A percentile compares a stretch with the other conserved stretches of the same genome.
These are phyloP conservation scores for Doris montereyensis DNA, from an alignment of 2,888 invertebrate genomes.

Conservation along the genomic window DNA sequence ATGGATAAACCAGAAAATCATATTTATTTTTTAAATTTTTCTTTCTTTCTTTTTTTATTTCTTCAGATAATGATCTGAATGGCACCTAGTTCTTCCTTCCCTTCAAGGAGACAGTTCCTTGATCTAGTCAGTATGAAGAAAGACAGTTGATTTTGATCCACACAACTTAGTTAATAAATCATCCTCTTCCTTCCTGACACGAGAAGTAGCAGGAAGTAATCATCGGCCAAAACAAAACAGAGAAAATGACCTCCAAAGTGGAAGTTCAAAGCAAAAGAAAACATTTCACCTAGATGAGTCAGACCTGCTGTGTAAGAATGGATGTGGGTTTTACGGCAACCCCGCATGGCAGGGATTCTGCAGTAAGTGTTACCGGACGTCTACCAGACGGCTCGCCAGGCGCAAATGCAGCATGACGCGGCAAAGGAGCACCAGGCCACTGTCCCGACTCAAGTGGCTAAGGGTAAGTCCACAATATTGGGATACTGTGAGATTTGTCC, in stretches of 20 bases:
- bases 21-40: too few relatives aligned
- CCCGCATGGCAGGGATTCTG: constrained; percentile 98
- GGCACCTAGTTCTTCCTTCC: too few relatives aligned
- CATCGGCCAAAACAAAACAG: neutral
- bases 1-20: too few relatives aligned
- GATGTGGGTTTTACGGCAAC: constrained; percentile 97
- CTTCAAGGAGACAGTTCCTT: too few relatives aligned
- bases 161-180: too few relatives aligned
- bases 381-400: constrained; percentile 69
- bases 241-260: constrained; percentile 23
- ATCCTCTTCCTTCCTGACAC: neutral
- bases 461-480: too few relatives aligned
- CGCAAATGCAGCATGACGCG: constrained; percentile 69
- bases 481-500: too few relatives aligned
- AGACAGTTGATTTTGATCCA: too few relatives aligned
- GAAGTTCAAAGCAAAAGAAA: constrained; percentile 49
- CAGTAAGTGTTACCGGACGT: constrained; percentile 93
- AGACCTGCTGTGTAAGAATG: constrained; percentile 92
- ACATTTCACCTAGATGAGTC: constrained; percentile 71
- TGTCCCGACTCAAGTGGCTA: neutral
- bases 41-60: too few relatives aligned
- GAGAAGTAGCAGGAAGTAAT: neutral
- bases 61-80: too few relatives aligned
- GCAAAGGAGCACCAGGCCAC: constrained; percentile 42
- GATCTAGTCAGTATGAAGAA: too few relatives aligned